A percentile compares a stretch with the other conserved stretches of the same genome.
phyloP scores from a whole-genome alignment of 2,113 vertebrate genomes.

The Clarias macrocephalus region DNA sequence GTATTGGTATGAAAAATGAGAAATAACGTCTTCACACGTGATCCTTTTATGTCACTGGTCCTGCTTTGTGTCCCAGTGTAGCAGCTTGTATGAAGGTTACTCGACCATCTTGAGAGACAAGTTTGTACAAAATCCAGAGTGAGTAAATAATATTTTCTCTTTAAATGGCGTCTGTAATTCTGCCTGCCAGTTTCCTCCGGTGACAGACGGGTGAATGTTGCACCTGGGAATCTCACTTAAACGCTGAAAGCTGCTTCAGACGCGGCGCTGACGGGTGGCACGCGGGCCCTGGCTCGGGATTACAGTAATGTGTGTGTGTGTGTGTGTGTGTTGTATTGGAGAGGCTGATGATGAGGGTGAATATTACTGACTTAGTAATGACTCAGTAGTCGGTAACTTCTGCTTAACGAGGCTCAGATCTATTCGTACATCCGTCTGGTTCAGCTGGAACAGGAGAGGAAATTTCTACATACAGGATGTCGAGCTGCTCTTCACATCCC shows the following conservation, averaged over 20 bases:
- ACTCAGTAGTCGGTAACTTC: no score
- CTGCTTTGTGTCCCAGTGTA: neutral
- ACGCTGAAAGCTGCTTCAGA: slow-evolving; percentile 40
- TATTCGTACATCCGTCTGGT: neutral
- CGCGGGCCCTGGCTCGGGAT: slow-evolving; percentile 38
- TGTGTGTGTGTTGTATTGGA: slow-evolving; percentile 43
- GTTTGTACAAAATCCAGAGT: slow-evolving; percentile 26
- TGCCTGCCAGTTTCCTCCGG: slow-evolving; percentile 24
- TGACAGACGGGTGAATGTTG: slow-evolving; percentile 24
- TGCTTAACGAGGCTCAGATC: neutral
- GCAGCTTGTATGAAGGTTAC: neutral
- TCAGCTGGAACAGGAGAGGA: neutral
- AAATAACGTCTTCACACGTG: neutral
- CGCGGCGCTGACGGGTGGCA: slow-evolving; percentile 34
- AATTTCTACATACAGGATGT: neutral
- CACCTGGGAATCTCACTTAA: slow-evolving; percentile 33
- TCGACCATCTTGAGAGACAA: neutral
- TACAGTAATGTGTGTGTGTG: slow-evolving; percentile 45
- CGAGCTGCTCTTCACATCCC: neutral
- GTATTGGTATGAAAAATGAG: neutral
- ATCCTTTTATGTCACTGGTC: neutral
- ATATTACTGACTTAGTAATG: neutral
- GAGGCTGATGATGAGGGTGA: slow-evolving; percentile 41
- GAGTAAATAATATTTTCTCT: slow-evolving; percentile 34
- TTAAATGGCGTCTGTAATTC: slow-evolving; percentile 45